Evolutionary conservation across 2,797 vertebrate genomes (phyloP).

Genomic region (Mastacembelus armatus): DNA sequence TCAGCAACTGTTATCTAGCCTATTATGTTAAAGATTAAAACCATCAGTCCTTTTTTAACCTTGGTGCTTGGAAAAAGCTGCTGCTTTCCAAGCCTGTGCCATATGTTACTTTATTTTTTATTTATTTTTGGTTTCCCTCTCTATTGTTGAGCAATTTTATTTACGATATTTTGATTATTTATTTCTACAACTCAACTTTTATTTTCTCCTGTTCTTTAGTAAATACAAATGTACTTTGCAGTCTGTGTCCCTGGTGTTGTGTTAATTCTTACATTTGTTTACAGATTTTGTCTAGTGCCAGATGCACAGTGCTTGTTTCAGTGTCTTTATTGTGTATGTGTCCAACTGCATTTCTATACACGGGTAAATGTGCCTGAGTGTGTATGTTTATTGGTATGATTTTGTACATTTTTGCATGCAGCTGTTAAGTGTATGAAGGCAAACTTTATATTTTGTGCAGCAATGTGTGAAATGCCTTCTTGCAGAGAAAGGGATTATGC

Average conservation of each 20-base stretch:
- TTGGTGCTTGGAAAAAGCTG: constrained; percentile 49
- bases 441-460: constrained; percentile 60
- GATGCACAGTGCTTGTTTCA: constrained; percentile 2
- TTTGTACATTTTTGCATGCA: constrained; percentile 36
- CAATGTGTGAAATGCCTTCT: constrained; percentile 72
- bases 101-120: constrained; percentile 22
- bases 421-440: constrained; percentile 40
- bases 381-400: constrained; percentile 25
- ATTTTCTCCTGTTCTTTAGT: not conserved
- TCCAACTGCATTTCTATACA: constrained; percentile 4
- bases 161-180: constrained; percentile 3
- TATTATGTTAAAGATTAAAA: constrained; percentile 49
- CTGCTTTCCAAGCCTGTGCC: constrained; percentile 8
- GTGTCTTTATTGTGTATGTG: constrained; percentile 13
- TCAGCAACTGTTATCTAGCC: constrained; percentile 25
- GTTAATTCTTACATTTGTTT: constrained; percentile 11
- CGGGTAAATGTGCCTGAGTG: not conserved
- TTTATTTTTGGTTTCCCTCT: constrained; percentile 21
- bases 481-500: constrained; percentile 84
- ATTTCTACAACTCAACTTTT: not conserved
- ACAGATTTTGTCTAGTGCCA: constrained; percentile 15
- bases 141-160: constrained; percentile 38
- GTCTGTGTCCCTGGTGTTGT: not conserved
- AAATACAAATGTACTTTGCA: constrained; percentile 15
- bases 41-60: constrained; percentile 32